Evolutionary conservation across 2,888 invertebrate genomes (phyloP), one percentile per base, ranked within the genome.

Genomic region (Zaprionus obscuricornis): DNA sequence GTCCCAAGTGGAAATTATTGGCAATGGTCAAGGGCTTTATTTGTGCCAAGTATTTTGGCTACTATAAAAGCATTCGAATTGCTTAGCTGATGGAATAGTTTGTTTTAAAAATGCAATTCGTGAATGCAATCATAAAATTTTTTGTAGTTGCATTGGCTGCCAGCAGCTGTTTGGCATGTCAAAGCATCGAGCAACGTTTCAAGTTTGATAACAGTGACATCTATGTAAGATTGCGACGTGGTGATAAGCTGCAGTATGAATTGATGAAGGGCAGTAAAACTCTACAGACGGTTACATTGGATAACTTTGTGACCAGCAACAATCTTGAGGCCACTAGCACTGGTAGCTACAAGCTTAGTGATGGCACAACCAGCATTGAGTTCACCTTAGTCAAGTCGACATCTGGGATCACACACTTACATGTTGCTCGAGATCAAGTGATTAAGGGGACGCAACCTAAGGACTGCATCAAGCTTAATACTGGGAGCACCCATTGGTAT

Each of bases 401-500:
- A 1, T 49, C 37, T 0, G 73, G 74, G 2, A 45, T 89, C 1
- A 87, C 87, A 0, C 89, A 89, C 31, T 16, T 89, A 1, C 76
- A 70, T 2, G 75, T 89, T 16, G 64, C 76, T 2, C 85, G 89
- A 1, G 82, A 86, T 13, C 73, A 64, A 47, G 78, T 89, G 14
- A 11, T 72, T 1, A 64, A 55, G 18, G 66, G 68, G 11, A 66
- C 56, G 3, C 83, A 81, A 20, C 88, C 88, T 2, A 87, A 66
- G 31, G 89, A 89, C 59, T 90, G 90, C 43, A 16, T 90, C 5
- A 57, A 68, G 3, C 68, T 90, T 11, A 76, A 85, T n/a, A 71
- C 81, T 2, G 83, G 81, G 1, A 63, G 73, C 8, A 70, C 75
- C 0, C 87, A 93, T 70, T 94, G 94, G 94, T 95, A 92, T 67